Conservation (phyloP, 1,140 invertebrate genomes). For the Hypsibius dujardini region DNA sequence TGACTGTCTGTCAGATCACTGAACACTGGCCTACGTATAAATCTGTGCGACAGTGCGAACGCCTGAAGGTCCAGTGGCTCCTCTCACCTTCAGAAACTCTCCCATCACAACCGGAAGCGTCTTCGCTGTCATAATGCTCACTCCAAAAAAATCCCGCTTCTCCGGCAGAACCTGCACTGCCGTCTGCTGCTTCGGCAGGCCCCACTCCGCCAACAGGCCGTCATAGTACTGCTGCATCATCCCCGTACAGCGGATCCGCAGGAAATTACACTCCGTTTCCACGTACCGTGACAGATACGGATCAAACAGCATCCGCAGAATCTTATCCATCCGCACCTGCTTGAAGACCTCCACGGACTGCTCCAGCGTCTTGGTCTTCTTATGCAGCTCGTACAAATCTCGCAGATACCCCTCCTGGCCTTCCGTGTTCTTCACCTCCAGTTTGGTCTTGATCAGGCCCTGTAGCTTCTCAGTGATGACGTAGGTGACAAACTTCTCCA, state of each 20-base stretch:
- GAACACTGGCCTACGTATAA: too few relatives aligned
- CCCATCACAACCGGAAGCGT: background rate
- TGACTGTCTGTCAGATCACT: too few relatives aligned
- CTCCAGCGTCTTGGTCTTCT: background rate
- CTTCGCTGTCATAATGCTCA: too few relatives aligned
- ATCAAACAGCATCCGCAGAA: background rate
- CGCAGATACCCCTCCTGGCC: background rate
- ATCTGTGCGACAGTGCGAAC: too few relatives aligned
- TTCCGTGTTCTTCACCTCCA: background rate
- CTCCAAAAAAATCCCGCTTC: background rate
- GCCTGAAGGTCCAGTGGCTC: too few relatives aligned
- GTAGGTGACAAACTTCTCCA: conserved; percentile 6
- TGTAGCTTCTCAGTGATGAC: background rate
- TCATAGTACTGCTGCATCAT: conserved; percentile 1
- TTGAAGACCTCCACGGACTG: background rate
- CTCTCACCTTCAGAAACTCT: too few relatives aligned
- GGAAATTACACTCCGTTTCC: background rate
- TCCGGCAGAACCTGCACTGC: conserved; percentile 3
- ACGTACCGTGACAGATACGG: background rate
- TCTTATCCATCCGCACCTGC: background rate
- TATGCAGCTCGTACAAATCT: background rate
- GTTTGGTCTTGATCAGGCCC: background rate
- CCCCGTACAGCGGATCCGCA: background rate
- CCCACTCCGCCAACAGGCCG: background rate
- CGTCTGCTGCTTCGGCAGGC: background rate